Base-by-base conservation (phyloP, 2,888 invertebrate species). In the Abrostola triplasia region DNA sequence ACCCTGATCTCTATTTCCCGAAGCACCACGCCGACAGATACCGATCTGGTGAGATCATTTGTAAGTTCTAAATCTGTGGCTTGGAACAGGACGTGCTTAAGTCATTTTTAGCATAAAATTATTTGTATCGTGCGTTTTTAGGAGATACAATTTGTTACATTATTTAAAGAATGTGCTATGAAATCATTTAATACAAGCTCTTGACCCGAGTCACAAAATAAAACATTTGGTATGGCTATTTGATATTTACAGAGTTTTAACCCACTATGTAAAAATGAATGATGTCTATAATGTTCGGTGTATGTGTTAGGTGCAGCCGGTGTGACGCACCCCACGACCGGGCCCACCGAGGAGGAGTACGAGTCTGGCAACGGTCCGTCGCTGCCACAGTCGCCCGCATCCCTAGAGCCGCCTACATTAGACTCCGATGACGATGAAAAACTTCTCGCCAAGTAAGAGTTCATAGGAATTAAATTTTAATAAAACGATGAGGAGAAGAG, bases 351-450 rank as follows among this genome's bases (percentile, higher is more conserved):
- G 79, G 98, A 98, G 89, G 99, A 99, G 95, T 97, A 97, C 77
- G 99, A 99, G 93, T 99, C 99, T 68, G 99, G 99, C 72, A 98
- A 98, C 90, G 99, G 99, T 48, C 98, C 98, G 44, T 99, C 99
- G 57, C 94, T 99, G 80, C 98, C 99, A 8, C 98, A 99, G 88
- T 99, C 99, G 54, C 98, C 98, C 13, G 97, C 98, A 83, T 98
- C 98, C 70, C 96, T 98, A 64, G 98, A 98, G 80, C 97, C 98
- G 35, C 97, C 96, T 64, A 93, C 95, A n/a, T 88, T 97, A 50
- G 98, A 98, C 89, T 97, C 97, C 7, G 98, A 98, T 87, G 98
- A 97, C 85, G 98, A 98, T 70, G 98, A 98, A 49, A 96, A 96
- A 83, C 93, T 95, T 64, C 92, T 95, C 35, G 95, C 95, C 79